phyloP scores from a whole-genome alignment of 2,797 vertebrate genomes.

The Setipinna tenuifilis region DNA sequence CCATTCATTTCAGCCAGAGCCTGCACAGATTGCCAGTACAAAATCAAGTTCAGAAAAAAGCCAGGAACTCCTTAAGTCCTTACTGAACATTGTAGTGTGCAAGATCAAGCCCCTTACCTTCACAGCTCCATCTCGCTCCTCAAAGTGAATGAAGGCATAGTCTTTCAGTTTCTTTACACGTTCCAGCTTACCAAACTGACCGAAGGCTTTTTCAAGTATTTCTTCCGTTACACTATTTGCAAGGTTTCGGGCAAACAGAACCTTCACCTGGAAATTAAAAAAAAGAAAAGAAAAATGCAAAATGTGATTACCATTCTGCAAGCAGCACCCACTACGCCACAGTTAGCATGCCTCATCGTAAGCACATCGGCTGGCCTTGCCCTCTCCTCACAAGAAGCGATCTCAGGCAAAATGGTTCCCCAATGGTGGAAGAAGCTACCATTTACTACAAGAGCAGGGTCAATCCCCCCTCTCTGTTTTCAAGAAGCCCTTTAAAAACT shows the following conservation, averaged over 20 bases:
- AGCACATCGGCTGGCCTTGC: too few species aligned
- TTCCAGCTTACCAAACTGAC: conserved; percentile 91
- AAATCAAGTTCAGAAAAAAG: too few species aligned
- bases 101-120: conserved; percentile 78
- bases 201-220: conserved; percentile 91
- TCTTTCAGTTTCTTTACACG: conserved; percentile 99
- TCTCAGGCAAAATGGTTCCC: too few species aligned
- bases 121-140: conserved; percentile 95
- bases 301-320: not conserved
- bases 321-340: not conserved
- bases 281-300: not conserved
- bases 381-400: too few species aligned
- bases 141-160: conserved; percentile 98
- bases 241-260: conserved; percentile 94
- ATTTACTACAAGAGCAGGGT: too few species aligned
- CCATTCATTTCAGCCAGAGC: conserved; percentile 98
- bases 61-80: not conserved
- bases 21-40: conserved; percentile 70
- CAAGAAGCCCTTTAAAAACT: too few species aligned
- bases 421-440: too few species aligned
- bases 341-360: not conserved
- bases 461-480: too few species aligned
- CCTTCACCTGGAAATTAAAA: conserved; percentile 85
- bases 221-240: conserved; percentile 94
- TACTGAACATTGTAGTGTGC: not conserved